Percentiles rank a stretch among this genome's conserved stretches.
Conservation (phyloP, 2,113 vertebrate species). For the Bagarius yarrelli region DNA sequence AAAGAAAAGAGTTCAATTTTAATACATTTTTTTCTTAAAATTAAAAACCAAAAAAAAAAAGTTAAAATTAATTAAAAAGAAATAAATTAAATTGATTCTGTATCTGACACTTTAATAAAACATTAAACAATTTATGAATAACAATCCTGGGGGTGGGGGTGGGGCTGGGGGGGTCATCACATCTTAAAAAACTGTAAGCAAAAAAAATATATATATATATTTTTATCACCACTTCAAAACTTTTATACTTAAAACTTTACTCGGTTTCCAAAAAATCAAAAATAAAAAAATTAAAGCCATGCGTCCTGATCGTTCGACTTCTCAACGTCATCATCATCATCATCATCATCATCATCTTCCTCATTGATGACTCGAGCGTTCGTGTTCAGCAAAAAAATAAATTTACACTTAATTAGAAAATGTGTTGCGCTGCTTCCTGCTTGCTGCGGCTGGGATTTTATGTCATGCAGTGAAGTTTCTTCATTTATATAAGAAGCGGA, state of each 20-base stretch:
- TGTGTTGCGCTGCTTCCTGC: slow-evolving; percentile 4
- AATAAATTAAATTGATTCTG: no score
- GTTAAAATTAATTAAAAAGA: no score
- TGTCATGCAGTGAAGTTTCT: slow-evolving; percentile 28
- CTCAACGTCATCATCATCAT: background rate
- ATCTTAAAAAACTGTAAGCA: background rate
- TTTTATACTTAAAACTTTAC: slow-evolving; percentile 20
- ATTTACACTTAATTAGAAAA: background rate
- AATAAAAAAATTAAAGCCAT: background rate
- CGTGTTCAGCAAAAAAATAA: background rate
- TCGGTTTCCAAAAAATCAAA: background rate
- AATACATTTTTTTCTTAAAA: no score
- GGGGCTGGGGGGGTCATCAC: background rate
- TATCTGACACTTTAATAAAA: background rate
- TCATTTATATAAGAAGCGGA: background rate
- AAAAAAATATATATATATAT: slow-evolving; percentile 2
- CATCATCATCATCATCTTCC: no score
- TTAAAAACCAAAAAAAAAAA: no score
- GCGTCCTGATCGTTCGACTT: background rate
- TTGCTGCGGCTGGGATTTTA: background rate
- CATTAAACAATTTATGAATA: background rate
- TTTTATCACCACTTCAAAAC: slow-evolving; percentile 42
- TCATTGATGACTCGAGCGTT: background rate
- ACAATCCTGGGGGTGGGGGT: background rate
- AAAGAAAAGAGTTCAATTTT: no score